phyloP scores from a whole-genome alignment of 2,888 invertebrate genomes.

The Campoletis raptor region DNA sequence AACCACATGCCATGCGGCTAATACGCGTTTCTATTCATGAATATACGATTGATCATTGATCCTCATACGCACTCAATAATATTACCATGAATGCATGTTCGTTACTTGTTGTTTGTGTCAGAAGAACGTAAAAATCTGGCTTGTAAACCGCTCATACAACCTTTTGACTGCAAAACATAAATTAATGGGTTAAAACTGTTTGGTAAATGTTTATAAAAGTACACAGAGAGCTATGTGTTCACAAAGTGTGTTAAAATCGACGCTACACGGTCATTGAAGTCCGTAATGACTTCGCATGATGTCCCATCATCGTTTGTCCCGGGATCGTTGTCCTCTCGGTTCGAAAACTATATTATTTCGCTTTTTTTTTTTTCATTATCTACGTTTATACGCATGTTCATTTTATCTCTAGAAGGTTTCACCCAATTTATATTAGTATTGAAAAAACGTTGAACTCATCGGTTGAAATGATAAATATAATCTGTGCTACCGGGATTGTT shows the following conservation, averaged over 20 bases:
- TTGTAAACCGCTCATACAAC: no score
- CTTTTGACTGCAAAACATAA: neutral
- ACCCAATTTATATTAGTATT: neutral
- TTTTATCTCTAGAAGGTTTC: neutral
- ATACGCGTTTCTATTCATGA: constrained; percentile 32
- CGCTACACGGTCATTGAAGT: constrained; percentile 25
- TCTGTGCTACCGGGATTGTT: neutral
- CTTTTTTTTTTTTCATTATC: constrained; percentile 24
- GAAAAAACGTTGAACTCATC: constrained; percentile 14
- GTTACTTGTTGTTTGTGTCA: neutral
- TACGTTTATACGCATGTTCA: neutral
- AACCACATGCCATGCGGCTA: constrained; percentile 14
- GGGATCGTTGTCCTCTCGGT: constrained; percentile 35
- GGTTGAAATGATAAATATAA: neutral
- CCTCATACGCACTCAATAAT: neutral
- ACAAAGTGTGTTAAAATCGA: constrained; percentile 3
- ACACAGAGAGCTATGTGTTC: no score
- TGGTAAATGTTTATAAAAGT: neutral
- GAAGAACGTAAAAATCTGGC: neutral
- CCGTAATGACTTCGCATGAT: constrained; percentile 42
- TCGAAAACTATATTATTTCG: constrained; percentile 21
- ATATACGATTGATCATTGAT: neutral
- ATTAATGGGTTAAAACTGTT: neutral
- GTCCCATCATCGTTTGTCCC: constrained; percentile 32
- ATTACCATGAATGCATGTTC: neutral